Evolutionary conservation across 2,888 invertebrate genomes (phyloP).

Genomic region (Sussaba pulchella): DNA sequence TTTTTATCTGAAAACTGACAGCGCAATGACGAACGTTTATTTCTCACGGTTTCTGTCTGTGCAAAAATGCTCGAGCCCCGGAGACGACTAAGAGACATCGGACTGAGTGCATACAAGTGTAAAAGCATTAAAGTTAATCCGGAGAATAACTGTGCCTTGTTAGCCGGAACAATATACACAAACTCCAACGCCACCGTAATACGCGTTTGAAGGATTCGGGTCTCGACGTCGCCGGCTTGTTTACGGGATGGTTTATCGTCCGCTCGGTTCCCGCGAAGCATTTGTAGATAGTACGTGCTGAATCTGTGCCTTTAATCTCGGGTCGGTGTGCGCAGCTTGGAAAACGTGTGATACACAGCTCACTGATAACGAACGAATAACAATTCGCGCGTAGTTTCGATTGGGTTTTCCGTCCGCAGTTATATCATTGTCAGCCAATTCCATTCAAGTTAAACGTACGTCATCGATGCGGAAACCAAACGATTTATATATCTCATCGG

Average conservation of each 20-base stretch:
- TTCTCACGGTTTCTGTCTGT: not conserved
- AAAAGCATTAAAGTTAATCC: not conserved
- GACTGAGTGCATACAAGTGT: not conserved
- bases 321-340: not conserved
- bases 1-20: not conserved
- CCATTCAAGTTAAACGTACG: constrained; percentile 6
- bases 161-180: constrained; percentile 4
- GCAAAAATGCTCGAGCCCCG: not conserved
- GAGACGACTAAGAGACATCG: not conserved
- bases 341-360: constrained; percentile 59
- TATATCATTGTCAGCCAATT: constrained; percentile 10
- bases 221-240: constrained; percentile 46
- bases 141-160: constrained; percentile 11
- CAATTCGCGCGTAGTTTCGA: constrained; percentile 59
- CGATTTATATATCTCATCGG: not conserved
- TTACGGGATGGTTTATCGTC: constrained; percentile 59
- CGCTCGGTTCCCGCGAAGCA: constrained; percentile 49
- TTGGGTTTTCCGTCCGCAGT: constrained; percentile 56
- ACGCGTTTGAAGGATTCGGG: constrained; percentile 22
- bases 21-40: not conserved
- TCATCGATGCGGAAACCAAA: not conserved
- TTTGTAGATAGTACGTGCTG: constrained; percentile 44
- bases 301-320: constrained; percentile 16
- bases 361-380: constrained; percentile 60
- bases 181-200: constrained; percentile 23